phyloP scores from a whole-genome alignment of 2,888 invertebrate genomes.

The Diaprepes abbreviatus region DNA sequence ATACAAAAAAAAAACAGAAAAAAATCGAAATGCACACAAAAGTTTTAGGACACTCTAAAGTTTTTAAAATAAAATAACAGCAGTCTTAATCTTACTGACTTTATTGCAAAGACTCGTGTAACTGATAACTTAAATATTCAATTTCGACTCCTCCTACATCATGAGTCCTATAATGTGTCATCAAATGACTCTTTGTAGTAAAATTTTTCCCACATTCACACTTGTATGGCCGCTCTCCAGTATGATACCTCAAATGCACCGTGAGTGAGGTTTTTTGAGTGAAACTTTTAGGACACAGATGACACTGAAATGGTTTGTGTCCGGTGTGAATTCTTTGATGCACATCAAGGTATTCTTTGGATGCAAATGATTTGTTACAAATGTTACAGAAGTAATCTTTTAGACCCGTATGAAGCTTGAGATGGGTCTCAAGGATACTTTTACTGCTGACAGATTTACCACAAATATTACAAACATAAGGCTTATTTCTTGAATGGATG shows the following conservation, averaged over 20 bases:
- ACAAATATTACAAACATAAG: slow-evolving; percentile 62
- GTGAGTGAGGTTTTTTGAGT: slow-evolving; percentile 72
- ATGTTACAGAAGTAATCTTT: slow-evolving; percentile 59
- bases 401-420: slow-evolving; percentile 65
- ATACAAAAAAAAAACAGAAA: no score
- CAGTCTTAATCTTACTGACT: background rate
- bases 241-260: slow-evolving; percentile 71
- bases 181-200: slow-evolving; percentile 67
- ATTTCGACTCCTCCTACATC: slow-evolving; percentile 65
- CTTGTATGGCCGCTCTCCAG: slow-evolving; percentile 70
- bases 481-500: slow-evolving; percentile 55
- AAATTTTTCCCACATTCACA: slow-evolving; percentile 60
- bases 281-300: slow-evolving; percentile 72
- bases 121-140: slow-evolving; percentile 52
- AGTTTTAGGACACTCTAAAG: no score
- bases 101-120: slow-evolving; percentile 19
- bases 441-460: slow-evolving; percentile 64
- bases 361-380: slow-evolving; percentile 61
- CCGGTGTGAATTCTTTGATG: slow-evolving; percentile 73
- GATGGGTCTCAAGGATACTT: slow-evolving; percentile 62
- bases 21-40: no score
- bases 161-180: slow-evolving; percentile 71
- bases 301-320: slow-evolving; percentile 71
- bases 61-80: no score
- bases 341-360: slow-evolving; percentile 68